Conservation (phyloP, 2,113 vertebrate genomes). For the Leucosticte australis region DNA sequence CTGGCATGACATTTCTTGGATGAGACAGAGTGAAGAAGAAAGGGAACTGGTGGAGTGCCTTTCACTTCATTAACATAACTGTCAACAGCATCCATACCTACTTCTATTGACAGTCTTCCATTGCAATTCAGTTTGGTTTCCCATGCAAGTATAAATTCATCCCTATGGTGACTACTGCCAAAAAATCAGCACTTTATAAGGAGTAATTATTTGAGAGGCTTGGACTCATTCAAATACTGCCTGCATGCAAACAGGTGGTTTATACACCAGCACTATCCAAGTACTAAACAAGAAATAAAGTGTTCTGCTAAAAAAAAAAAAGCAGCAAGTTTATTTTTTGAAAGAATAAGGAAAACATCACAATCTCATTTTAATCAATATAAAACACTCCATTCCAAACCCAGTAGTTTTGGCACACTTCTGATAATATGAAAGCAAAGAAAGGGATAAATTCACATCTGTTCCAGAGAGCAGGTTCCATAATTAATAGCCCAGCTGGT, state of each 20-base stretch:
- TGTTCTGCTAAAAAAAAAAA: neutral
- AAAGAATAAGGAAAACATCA: neutral
- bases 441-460: neutral
- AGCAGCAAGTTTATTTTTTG: neutral
- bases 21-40: neutral
- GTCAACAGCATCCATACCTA: neutral
- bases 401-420: neutral
- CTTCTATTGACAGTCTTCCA: accelerated
- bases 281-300: neutral
- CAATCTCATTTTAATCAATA: neutral
- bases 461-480: neutral
- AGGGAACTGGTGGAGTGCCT: neutral
- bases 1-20: neutral
- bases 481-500: neutral
- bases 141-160: neutral
- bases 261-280: neutral
- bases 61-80: constrained; percentile 4
- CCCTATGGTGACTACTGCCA: neutral
- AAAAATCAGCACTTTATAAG: neutral
- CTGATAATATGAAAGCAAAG: neutral
- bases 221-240: neutral
- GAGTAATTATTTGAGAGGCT: neutral
- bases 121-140: neutral
- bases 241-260: neutral
- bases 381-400: neutral